Conservation (phyloP, 2,797 vertebrate genomes). For the Gallinago solitaria region DNA sequence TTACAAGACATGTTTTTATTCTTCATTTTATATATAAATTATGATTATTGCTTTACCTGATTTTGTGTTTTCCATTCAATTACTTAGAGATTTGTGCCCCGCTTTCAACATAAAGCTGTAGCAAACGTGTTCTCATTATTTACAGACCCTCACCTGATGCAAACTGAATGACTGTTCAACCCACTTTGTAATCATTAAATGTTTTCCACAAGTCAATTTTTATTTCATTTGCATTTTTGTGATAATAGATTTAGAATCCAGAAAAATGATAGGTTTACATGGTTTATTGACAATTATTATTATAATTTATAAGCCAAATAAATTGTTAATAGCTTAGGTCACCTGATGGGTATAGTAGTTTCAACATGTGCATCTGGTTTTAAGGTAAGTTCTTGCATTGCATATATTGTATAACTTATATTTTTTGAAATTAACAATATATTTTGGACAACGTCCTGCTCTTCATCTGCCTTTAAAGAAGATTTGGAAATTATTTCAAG, state of each 20-base stretch:
- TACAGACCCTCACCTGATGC: background rate
- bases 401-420: background rate
- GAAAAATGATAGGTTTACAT: background rate
- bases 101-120: background rate
- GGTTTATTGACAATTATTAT: background rate
- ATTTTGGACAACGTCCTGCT: background rate
- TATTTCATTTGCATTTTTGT: background rate
- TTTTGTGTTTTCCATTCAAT: background rate
- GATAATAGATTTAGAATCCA: background rate
- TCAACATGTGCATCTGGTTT: background rate
- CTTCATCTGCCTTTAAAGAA: background rate
- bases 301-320: background rate
- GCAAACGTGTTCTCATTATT: background rate
- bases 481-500: background rate
- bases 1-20: background rate
- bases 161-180: background rate
- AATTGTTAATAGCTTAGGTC: background rate
- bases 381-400: background rate
- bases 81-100: background rate
- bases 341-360: background rate
- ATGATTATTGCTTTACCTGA: background rate
- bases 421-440: background rate
- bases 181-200: background rate
- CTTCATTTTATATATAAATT: background rate
- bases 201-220: background rate